Evolutionary conservation across 2,888 invertebrate species (phyloP), one percentile per base, ranked within the genome.

Genomic region (Polydrusus pterygomalis): DNA sequence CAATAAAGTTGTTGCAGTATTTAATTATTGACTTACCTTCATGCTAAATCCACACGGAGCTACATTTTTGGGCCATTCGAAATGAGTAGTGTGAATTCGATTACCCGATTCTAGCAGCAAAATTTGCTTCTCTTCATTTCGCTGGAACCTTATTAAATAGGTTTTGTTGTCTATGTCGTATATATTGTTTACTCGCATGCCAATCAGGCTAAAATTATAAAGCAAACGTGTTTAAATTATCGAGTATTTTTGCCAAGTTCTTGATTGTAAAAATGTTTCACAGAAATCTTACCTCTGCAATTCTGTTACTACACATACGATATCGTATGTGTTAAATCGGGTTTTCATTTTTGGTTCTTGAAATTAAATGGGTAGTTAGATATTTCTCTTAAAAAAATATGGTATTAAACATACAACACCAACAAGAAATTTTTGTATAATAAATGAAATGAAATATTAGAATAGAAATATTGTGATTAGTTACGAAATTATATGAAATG

Each of bases 1-100:
- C n/a, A 38, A 62, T 43, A 38, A 38, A 38, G 18, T 13, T n/a
- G 6, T 43, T 3, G n/a, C 43, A 3, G 34, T 34, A 8, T 8
- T 17, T 3, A 25, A 30, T 20, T 67, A 18, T 11, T 15, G 49
- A 64, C 64, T 74, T 75, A 95, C 95, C 90, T 99, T 99, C 99
- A 99, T 99, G 78, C 97, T 95, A 86, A 99, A 99, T 0, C 97
- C 97, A 0, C 97, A 97, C 0, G 97, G 98, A 7, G 95, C 95
- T 49, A 93, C 91, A 90, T 97, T 97, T 89, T 99, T 99, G 0
- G 99, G 98, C 99, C 99, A 99, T 86, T 99, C 98, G 88, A 97
- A 99, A 47, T 92, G 94, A 11, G 99, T 99, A 6, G 94, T 94
- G 85, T 99, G 99, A 76, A 99, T 93, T 75, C 98, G 90, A 81